Base-by-base conservation (phyloP, 2,888 invertebrate species). In the Ramazzottius varieornatus region DNA sequence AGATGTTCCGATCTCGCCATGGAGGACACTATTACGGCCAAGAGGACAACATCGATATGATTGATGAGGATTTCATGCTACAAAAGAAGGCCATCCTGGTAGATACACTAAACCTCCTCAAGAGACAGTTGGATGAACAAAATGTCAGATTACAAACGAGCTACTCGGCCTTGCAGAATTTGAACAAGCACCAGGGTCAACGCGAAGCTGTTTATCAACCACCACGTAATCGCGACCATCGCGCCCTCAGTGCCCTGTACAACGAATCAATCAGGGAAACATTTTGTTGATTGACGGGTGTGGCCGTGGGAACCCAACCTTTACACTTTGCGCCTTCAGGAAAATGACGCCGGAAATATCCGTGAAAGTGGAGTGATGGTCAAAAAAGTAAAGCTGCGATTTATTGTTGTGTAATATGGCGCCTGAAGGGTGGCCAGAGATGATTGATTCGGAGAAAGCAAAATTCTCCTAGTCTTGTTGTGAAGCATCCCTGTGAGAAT, bases 191-290 rank as follows among this genome's bases (percentile, higher is more conserved):
- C 20, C 54, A 54, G 54, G 40, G 20, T 20, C 40, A 20, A 20
- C 20, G 40, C 13, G 13, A 40, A 8, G 54, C 54, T 24, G 29
- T n/a, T 4, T 29, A 24, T 8, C 20, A 16, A 24, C 20, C 13
- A 29, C n/a, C 29, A 24, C 54, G 54, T 4, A 54, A 54, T 24
- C 54, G 54, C 29, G 54, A 54, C 29, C 4, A 24, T 24, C 54
- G 54, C 54, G 54, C 54, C 13, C 54, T 54, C n/a, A 54, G 29
- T 54, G 54, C 54, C 4, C 54, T 54, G 54, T 54, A 54, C 29
- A 54, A 54, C 24, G 20, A 54, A 29, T 16, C 8, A 13, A 16
- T 54, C n/a, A 16, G 54, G 54, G 54, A 54, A 24, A 54, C 54
- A 29, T 54, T 54, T 29, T 54, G 54, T 54, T 54, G 29, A 40